Percentiles rank a stretch among this genome's conserved stretches.
Conservation (phyloP, 2,113 vertebrate species). For the Bubalus kerabau region DNA sequence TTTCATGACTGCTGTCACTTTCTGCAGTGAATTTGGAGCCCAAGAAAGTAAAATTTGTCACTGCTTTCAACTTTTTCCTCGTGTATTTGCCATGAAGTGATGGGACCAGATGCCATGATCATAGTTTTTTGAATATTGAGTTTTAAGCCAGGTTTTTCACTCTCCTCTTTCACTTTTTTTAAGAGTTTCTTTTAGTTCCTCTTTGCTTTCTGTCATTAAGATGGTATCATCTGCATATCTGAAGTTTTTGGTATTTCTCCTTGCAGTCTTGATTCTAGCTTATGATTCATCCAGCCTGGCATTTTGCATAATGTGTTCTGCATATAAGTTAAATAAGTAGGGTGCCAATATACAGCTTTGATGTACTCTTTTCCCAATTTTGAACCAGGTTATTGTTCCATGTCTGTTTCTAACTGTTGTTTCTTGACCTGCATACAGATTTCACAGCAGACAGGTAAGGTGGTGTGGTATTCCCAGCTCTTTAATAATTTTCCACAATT, state of each 20-base stretch:
- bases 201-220: not conserved
- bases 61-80: not conserved
- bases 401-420: not conserved
- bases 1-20: not conserved
- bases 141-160: not conserved
- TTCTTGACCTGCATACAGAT: not conserved
- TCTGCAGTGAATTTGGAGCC: not conserved
- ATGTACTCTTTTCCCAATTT: not conserved
- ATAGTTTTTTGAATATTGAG: not conserved
- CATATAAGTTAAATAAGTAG: not conserved
- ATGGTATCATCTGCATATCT: not conserved
- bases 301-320: not conserved
- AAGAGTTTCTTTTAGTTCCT: not conserved
- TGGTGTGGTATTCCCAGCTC: not conserved
- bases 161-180: not conserved
- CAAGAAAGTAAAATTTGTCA: not conserved
- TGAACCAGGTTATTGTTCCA: not conserved
- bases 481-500: not conserved
- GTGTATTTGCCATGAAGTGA: not conserved
- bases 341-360: not conserved
- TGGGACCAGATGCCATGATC: not conserved
- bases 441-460: not conserved
- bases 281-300: not conserved
- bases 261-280: not conserved
- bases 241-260: not conserved